Evolutionary conservation across 2,888 invertebrate genomes (phyloP).

Genomic region (Scaptomyza polygonia): DNA sequence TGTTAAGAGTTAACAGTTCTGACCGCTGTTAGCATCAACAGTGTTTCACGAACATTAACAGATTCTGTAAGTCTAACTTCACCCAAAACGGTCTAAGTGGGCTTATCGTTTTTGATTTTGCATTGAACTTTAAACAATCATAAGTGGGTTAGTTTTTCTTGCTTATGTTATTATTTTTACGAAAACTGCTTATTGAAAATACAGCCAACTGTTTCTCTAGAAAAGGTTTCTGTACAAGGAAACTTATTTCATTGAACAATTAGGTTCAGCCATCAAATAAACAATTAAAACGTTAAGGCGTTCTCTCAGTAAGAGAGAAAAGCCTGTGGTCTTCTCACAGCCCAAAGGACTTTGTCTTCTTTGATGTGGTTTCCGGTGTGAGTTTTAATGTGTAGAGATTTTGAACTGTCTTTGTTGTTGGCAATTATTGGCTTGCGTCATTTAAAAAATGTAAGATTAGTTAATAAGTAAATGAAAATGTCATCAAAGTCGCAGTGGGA

Average conservation of each 20-base stretch:
- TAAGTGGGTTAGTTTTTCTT: too few species aligned
- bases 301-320: background rate
- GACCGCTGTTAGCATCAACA: constrained; percentile 12
- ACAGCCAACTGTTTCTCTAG: background rate
- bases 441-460: background rate
- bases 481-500: background rate
- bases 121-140: too few species aligned
- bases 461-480: background rate
- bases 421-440: background rate
- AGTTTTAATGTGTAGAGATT: background rate
- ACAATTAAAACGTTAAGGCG: background rate
- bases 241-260: background rate
- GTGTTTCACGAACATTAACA: constrained; percentile 14
- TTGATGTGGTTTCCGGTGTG: background rate
- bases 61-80: too few species aligned
- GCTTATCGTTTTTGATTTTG: too few species aligned
- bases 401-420: background rate
- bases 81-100: too few species aligned
- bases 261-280: background rate
- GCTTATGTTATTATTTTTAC: too few species aligned
- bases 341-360: too few species aligned
- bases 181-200: background rate
- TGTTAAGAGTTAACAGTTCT: constrained; percentile 1
- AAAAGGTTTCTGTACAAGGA: background rate
- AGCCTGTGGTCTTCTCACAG: too few species aligned